phyloP scores from a whole-genome alignment of 2,888 invertebrate species.

The Polyommatus iphigenia region DNA sequence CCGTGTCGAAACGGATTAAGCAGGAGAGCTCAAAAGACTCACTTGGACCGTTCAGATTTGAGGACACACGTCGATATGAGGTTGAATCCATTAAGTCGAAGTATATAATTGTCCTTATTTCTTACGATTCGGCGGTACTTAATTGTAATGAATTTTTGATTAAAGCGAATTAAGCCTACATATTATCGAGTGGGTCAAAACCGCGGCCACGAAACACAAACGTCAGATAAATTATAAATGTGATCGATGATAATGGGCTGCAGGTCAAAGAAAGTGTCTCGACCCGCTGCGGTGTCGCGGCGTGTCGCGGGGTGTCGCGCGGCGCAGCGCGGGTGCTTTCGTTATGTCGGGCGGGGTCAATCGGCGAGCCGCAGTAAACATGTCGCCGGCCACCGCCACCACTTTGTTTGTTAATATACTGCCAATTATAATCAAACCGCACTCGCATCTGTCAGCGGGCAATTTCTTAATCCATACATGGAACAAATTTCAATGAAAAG shows the following conservation, averaged over 20 bases:
- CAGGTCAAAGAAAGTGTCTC: conserved; percentile 76
- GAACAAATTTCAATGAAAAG: conserved; percentile 53
- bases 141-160: conserved; percentile 25
- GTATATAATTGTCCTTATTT: conserved; percentile 16
- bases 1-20: conserved; percentile 1
- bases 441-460: conserved; percentile 61
- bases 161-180: conserved; percentile 17
- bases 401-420: conserved; percentile 76
- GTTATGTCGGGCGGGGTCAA: conserved; percentile 74
- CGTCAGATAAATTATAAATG: conserved; percentile 77
- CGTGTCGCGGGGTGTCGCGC: not conserved
- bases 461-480: conserved; percentile 69
- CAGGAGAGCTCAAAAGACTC: not conserved
- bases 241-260: conserved; percentile 75
- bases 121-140: conserved; percentile 14
- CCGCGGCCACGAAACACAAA: conserved; percentile 63
- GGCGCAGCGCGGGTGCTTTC: conserved; percentile 56
- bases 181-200: conserved; percentile 30
- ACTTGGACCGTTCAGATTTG: not conserved
- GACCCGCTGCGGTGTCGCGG: conserved; percentile 45
- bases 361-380: conserved; percentile 66
- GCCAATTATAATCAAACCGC: conserved; percentile 66
- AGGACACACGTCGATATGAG: conserved; percentile 11
- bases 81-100: conserved; percentile 14
- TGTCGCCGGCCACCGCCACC: conserved; percentile 71